Conservation (phyloP, 2,888 invertebrate species). For the Leptinotarsa tumamoca region DNA sequence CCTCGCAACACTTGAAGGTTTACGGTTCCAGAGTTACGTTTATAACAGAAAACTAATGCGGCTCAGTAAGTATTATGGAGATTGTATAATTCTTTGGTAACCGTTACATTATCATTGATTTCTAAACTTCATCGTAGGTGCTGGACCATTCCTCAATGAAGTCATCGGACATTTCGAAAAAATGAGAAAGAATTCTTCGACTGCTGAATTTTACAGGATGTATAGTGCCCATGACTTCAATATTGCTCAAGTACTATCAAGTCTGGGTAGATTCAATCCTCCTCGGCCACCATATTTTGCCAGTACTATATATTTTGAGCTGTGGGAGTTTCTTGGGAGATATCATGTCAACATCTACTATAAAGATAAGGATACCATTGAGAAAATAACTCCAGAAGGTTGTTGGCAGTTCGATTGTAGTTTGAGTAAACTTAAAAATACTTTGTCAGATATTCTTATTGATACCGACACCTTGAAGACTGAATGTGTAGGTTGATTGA, state of each 20-base stretch:
- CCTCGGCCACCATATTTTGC: slow-evolving; percentile 74
- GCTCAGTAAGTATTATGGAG: slow-evolving; percentile 29
- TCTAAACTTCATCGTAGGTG: slow-evolving; percentile 53
- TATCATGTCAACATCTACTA: slow-evolving; percentile 30
- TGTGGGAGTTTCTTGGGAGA: slow-evolving; percentile 56
- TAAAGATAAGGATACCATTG: slow-evolving; percentile 23
- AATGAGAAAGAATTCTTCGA: slow-evolving; percentile 3
- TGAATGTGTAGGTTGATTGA: background rate
- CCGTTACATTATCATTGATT: background rate
- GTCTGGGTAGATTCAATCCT: slow-evolving; percentile 74
- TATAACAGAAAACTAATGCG: slow-evolving; percentile 23
- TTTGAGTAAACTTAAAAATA: slow-evolving; percentile 19
- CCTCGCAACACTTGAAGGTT: slow-evolving; percentile 21
- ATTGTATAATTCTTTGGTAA: no score
- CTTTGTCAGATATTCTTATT: background rate
- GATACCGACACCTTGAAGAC: background rate
- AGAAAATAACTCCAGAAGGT: slow-evolving; percentile 20
- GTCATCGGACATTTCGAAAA: slow-evolving; percentile 50
- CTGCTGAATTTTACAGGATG: slow-evolving; percentile 28
- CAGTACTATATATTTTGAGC: slow-evolving; percentile 76
- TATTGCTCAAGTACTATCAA: slow-evolving; percentile 76
- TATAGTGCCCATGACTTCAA: slow-evolving; percentile 63
- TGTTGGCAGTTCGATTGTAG: slow-evolving; percentile 27
- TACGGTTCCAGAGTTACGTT: slow-evolving; percentile 16
- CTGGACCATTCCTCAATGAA: slow-evolving; percentile 59